Evolutionary conservation across 2,113 vertebrate genomes (phyloP).

Genomic region (Peromyscus polionotus): DNA sequence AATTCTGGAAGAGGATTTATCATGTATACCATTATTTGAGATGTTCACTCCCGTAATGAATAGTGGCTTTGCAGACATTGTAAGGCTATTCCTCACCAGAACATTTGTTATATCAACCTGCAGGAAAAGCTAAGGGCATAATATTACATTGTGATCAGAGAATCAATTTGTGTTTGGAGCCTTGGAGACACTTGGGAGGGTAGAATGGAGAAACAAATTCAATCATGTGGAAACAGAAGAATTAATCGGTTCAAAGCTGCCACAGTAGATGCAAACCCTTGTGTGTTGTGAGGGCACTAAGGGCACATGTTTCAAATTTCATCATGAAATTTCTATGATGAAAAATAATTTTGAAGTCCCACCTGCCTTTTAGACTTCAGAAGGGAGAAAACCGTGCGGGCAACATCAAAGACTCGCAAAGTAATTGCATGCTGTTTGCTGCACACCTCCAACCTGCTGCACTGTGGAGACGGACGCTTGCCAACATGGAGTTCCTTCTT

Average conservation of each 20-base stretch:
- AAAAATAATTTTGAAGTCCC: background rate
- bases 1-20: conserved; percentile 59
- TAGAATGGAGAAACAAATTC: conserved; percentile 35
- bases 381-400: background rate
- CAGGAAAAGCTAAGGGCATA: background rate
- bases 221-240: conserved; percentile 55
- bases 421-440: background rate
- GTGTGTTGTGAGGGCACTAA: background rate
- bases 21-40: conserved; percentile 35
- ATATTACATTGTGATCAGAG: conserved; percentile 18
- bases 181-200: background rate
- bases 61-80: background rate
- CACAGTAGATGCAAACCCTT: conserved; percentile 40
- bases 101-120: conserved; percentile 46
- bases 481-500: background rate
- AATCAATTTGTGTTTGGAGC: conserved; percentile 7
- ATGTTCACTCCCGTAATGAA: conserved; percentile 47
- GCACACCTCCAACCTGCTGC: background rate
- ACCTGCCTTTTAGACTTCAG: background rate
- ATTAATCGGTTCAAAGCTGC: background rate
- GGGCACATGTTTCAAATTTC: conserved; percentile 2
- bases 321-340: background rate
- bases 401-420: background rate
- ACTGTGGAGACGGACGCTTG: background rate
- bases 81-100: conserved; percentile 27